Conservation (phyloP, 2,888 invertebrate species). For the Scrobipalpa atriplicella region DNA sequence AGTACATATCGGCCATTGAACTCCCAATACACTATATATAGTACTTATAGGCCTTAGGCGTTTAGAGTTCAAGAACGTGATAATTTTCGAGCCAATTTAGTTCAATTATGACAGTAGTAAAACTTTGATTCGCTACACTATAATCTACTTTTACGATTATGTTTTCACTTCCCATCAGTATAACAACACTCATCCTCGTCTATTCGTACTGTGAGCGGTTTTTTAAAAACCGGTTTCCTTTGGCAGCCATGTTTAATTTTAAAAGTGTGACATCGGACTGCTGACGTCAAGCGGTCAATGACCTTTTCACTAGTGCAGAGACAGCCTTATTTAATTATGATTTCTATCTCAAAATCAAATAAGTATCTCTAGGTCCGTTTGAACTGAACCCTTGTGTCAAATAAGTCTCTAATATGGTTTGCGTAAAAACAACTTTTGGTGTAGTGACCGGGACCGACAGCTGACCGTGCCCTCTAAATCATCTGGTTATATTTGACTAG, state of each 20-base stretch:
- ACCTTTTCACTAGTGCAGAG: constrained; percentile 3
- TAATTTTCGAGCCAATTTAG: background rate
- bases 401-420: too few species aligned
- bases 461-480: too few species aligned
- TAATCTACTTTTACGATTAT: constrained; percentile 3
- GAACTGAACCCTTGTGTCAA: too few species aligned
- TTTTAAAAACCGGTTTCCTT: constrained; percentile 6
- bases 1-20: background rate
- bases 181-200: background rate
- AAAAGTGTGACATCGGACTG: background rate
- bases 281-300: background rate
- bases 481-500: too few species aligned
- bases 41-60: background rate
- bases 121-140: background rate
- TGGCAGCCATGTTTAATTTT: background rate
- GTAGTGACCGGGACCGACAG: too few species aligned
- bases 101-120: background rate
- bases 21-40: background rate
- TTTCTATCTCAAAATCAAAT: background rate
- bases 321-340: background rate
- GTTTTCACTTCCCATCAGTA: constrained; percentile 1
- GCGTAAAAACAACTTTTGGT: too few species aligned
- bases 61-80: background rate
- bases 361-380: too few species aligned
- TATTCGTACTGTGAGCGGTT: background rate